Conservation (phyloP, 1,140 invertebrate genomes). For the Neodiprion fabricii region DNA sequence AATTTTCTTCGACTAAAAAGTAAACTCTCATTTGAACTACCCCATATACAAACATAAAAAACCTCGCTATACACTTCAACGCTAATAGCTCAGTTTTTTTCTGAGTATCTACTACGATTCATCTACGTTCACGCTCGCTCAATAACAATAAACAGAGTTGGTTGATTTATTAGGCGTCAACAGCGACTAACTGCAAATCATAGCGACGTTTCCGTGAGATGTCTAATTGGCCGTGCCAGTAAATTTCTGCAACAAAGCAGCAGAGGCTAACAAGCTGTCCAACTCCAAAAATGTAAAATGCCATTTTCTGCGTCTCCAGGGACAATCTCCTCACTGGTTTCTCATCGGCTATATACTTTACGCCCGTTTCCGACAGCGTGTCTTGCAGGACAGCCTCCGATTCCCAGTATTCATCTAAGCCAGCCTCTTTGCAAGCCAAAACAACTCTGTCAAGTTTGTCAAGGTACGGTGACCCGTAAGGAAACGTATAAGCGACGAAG, state of each 20-base stretch:
- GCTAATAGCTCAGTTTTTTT: too few relatives aligned
- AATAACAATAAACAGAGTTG: too few relatives aligned
- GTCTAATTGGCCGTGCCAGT: background rate
- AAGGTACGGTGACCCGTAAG: background rate
- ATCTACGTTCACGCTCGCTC: too few relatives aligned
- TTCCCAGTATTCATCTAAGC: background rate
- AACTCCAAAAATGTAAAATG: background rate
- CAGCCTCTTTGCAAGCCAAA: background rate
- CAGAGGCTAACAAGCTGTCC: background rate
- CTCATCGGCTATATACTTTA: background rate
- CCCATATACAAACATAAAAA: too few relatives aligned
- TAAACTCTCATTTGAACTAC: too few relatives aligned
- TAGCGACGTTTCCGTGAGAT: too few relatives aligned
- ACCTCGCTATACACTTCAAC: too few relatives aligned
- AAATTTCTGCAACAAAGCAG: background rate
- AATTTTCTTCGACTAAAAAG: too few relatives aligned
- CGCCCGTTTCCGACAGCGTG: background rate
- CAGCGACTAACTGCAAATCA: too few relatives aligned
- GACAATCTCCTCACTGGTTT: background rate
- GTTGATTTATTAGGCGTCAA: too few relatives aligned
- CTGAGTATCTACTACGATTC: too few relatives aligned
- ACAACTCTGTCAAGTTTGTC: background rate
- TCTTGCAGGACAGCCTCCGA: background rate
- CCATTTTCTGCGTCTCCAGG: background rate
- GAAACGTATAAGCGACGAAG: background rate